Conservation (phyloP, 2,113 vertebrate species). For the Pyxicephalus adspersus region DNA sequence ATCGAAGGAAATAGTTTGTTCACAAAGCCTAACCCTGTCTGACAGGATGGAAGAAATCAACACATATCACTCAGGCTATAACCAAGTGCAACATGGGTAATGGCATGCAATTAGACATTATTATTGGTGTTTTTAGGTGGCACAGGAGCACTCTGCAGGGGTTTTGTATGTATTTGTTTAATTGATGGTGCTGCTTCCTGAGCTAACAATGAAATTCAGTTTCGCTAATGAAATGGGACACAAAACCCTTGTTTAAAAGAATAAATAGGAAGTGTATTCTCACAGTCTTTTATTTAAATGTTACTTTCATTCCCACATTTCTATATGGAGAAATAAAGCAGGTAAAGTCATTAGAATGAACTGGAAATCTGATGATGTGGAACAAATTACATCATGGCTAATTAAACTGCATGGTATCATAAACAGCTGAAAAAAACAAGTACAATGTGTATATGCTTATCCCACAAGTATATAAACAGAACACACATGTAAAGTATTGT, state of each 20-base stretch:
- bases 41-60: neutral
- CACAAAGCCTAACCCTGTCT: neutral
- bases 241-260: conserved; percentile 11
- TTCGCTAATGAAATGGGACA: conserved; percentile 7
- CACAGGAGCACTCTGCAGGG: neutral
- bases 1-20: neutral
- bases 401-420: neutral
- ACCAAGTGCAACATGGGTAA: neutral
- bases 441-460: too few species aligned
- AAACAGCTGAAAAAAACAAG: neutral
- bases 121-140: neutral
- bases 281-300: conserved; percentile 9
- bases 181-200: conserved; percentile 8
- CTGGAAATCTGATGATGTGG: neutral
- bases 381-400: neutral
- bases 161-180: conserved; percentile 16
- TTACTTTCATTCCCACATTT: conserved; percentile 31
- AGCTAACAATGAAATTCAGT: conserved; percentile 14
- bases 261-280: conserved; percentile 17
- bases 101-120: conserved; percentile 1
- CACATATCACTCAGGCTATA: neutral
- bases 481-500: too few species aligned
- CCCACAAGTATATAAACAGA: too few species aligned
- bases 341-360: conserved; percentile 2
- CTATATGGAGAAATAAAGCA: conserved; percentile 10